phyloP scores from a whole-genome alignment of 2,888 invertebrate species.

The Ischnura elegans region DNA sequence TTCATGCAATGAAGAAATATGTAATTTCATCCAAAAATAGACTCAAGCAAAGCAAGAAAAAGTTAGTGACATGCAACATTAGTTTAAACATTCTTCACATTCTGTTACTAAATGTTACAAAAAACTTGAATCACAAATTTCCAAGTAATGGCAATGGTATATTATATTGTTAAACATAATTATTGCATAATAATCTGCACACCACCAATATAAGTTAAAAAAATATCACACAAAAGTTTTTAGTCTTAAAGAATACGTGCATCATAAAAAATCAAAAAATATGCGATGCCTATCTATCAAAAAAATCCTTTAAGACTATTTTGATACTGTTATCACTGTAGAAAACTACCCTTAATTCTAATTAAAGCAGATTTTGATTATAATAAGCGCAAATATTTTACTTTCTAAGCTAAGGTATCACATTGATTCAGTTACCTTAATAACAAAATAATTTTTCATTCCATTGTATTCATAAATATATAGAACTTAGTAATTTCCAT shows the following conservation, averaged over 20 bases:
- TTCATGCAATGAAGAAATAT: conserved; percentile 45
- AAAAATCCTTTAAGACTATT: background rate
- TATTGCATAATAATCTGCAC: background rate
- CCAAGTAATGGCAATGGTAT: background rate
- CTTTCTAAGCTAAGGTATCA: conserved; percentile 1
- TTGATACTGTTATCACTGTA: background rate
- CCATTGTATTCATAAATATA: background rate
- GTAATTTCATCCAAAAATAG: conserved; percentile 13
- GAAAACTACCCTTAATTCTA: background rate
- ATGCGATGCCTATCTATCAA: background rate
- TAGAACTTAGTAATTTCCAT: background rate
- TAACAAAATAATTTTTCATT: background rate
- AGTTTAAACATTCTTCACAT: background rate
- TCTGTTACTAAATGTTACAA: too few species aligned
- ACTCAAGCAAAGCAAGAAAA: background rate
- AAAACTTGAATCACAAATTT: background rate
- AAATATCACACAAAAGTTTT: background rate
- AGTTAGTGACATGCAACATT: conserved; percentile 55
- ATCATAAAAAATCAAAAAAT: background rate
- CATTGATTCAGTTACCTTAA: background rate
- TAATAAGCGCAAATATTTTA: conserved; percentile 6
- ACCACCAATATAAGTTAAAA: background rate
- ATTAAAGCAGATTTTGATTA: conserved; percentile 45
- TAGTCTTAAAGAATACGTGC: background rate
- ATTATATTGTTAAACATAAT: background rate